Percentiles rank a stretch among this genome's conserved stretches.
Conservation (phyloP, 2,888 invertebrate genomes). For the Drosophila leonis region DNA sequence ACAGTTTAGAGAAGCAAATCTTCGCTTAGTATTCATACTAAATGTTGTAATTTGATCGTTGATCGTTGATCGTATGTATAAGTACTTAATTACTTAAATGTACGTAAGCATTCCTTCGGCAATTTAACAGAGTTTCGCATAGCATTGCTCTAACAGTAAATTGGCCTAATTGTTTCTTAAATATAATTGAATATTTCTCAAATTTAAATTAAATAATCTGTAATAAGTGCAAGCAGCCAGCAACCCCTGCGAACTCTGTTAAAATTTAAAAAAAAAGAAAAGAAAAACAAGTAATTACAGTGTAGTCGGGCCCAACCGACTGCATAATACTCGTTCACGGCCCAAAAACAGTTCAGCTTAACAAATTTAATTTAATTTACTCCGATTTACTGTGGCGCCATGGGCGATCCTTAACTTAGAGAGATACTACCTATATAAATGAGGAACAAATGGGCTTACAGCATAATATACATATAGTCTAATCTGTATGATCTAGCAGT, state of each 20-base stretch:
- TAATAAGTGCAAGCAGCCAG: too few relatives aligned
- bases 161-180: background rate
- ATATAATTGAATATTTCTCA: background rate
- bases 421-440: background rate
- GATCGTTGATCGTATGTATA: constrained; percentile 62
- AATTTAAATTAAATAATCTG: background rate
- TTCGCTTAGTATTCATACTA: constrained; percentile 74
- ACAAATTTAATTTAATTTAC: background rate
- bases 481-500: too few relatives aligned
- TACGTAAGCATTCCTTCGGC: constrained; percentile 57
- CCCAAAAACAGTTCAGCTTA: too few relatives aligned
- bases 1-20: constrained; percentile 58
- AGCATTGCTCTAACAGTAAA: background rate
- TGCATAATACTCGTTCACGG: constrained; percentile 1
- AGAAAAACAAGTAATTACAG: background rate
- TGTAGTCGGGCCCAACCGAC: background rate
- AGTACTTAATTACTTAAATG: constrained; percentile 38
- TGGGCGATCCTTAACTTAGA: too few relatives aligned
- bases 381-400: too few relatives aligned
- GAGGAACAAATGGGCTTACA: background rate
- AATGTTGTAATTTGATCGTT: constrained; percentile 74
- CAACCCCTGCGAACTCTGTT: constrained; percentile 17
- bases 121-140: constrained; percentile 17
- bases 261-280: background rate
- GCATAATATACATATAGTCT: background rate